Base-by-base conservation (phyloP, 2,888 invertebrate species). In the Cephus runcator region DNA sequence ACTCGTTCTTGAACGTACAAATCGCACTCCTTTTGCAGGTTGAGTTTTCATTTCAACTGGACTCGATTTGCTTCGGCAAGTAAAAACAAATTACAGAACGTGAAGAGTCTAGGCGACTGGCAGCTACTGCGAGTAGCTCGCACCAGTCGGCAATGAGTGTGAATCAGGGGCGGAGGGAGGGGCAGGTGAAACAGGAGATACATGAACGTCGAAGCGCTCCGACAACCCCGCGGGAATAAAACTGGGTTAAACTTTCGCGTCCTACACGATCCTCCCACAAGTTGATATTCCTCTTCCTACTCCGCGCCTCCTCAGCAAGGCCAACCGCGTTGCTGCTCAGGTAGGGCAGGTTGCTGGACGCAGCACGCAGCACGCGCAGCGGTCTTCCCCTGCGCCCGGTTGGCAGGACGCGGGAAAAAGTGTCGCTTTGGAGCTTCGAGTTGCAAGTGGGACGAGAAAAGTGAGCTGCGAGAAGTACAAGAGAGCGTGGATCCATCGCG, bases 401-500 rank as follows among this genome's bases (percentile, higher is more conserved):
- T 56, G 23, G 56, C 23, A 56, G 23, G 2, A 23, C 56, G 56
- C 56, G 56, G 56, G 23, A 56, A 56, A 56, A 9, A 9, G 9
- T 23, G 56, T 23, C 56, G 23, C 56, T 23, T 9, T 4, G 31
- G 4, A 15, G 71, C 71, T 71, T 56, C 71, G 71, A 23, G 71
- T 2, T 12, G 71, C 33, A 71, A 71, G 71, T 71, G 71, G 71
- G 71, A 71, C 71, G 33, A 71, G 73, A 11, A 40, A 40, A 40
- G n/a, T 34, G 33, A 76, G 3, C 12, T 40, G 23, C 34, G 40
- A 71, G 76, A 76, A 69, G 76, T 79, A 69, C n/a, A 73, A 79
- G 73, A 76, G 79, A 76, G 79, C 79, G 78, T 76, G 76, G 15
- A 31, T 74, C 74, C 9, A 73, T 79, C 77, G 81, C 80, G 79